Conservation (phyloP, 1,140 invertebrate species). For the Drusus annulatus region DNA sequence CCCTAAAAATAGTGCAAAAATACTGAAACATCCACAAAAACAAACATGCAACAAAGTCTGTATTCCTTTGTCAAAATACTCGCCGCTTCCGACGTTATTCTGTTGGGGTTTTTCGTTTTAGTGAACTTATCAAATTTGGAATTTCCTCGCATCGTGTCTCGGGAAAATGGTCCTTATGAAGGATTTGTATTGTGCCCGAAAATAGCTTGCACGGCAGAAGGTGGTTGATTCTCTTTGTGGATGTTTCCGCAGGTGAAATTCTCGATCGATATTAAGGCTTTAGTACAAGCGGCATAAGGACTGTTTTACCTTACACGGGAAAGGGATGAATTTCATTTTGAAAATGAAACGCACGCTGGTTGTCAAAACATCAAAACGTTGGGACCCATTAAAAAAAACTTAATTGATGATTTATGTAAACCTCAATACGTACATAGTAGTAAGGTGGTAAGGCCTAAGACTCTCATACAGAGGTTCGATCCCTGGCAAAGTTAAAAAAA, state of each 20-base stretch:
- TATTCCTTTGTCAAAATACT: not conserved
- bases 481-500: too few relatives aligned
- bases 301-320: slow-evolving; percentile 1
- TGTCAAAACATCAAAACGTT: not conserved
- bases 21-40: too few relatives aligned
- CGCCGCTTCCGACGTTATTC: not conserved
- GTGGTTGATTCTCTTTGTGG: not conserved
- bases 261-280: slow-evolving; percentile 20
- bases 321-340: slow-evolving; percentile 27
- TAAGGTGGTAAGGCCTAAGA: too few relatives aligned
- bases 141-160: not conserved
- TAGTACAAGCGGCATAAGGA: slow-evolving; percentile 14
- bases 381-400: not conserved
- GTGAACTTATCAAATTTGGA: slow-evolving; percentile 19
- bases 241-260: not conserved
- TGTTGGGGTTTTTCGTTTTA: not conserved
- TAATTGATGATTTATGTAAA: too few relatives aligned
- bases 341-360: slow-evolving; percentile 6
- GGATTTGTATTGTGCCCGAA: too few relatives aligned
- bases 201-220: not conserved
- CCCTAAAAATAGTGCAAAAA: too few relatives aligned
- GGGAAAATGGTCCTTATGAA: not conserved
- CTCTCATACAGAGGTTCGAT: too few relatives aligned
- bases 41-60: not conserved
- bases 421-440: too few relatives aligned